A percentile compares a stretch with the other conserved stretches of the same genome.
These are phyloP conservation scores for Caenorhabditis inopinata DNA, from an alignment of 1,140 invertebrate genomes.

Conservation along the genomic window DNA sequence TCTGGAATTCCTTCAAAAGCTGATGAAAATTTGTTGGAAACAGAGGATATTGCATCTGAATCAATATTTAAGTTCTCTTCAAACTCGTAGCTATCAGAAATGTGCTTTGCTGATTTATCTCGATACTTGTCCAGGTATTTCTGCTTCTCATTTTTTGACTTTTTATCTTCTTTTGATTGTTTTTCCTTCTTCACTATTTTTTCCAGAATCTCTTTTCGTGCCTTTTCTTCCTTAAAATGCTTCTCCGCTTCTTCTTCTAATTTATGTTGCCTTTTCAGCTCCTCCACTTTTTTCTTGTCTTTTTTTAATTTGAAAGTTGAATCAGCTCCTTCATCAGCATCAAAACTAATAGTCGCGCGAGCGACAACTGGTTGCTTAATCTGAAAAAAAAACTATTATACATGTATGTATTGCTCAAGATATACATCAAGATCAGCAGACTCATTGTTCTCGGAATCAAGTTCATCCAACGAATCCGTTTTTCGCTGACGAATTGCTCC, in stretches of 20 bases:
- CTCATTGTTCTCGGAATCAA: neutral
- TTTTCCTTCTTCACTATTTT: slow-evolving; percentile 23
- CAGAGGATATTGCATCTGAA: neutral
- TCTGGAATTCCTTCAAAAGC: slow-evolving; percentile 40
- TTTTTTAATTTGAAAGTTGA: slow-evolving; percentile 31
- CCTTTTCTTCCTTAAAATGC: neutral
- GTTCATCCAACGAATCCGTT: neutral
- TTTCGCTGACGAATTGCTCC: neutral
- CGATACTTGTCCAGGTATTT: slow-evolving; percentile 34
- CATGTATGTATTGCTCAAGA: neutral
- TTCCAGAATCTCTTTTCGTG: neutral
- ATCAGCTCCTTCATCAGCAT: slow-evolving; percentile 40
- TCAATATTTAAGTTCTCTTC: neutral
- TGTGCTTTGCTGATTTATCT: slow-evolving; percentile 18
- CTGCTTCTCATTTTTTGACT: slow-evolving; percentile 28
- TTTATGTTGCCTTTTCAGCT: slow-evolving; percentile 30
- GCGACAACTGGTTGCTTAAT: neutral
- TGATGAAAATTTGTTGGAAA: slow-evolving; percentile 18
- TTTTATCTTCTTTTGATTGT: neutral
- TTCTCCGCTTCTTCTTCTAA: slow-evolving; percentile 40
- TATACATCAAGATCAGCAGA: neutral
- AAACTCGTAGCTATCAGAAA: neutral
- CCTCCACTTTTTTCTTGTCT: slow-evolving; percentile 38
- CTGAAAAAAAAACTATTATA: neutral
- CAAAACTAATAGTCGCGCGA: slow-evolving; percentile 25